Evolutionary conservation across 2,797 vertebrate genomes (phyloP).

Genomic region (Spondyliosoma cantharus): DNA sequence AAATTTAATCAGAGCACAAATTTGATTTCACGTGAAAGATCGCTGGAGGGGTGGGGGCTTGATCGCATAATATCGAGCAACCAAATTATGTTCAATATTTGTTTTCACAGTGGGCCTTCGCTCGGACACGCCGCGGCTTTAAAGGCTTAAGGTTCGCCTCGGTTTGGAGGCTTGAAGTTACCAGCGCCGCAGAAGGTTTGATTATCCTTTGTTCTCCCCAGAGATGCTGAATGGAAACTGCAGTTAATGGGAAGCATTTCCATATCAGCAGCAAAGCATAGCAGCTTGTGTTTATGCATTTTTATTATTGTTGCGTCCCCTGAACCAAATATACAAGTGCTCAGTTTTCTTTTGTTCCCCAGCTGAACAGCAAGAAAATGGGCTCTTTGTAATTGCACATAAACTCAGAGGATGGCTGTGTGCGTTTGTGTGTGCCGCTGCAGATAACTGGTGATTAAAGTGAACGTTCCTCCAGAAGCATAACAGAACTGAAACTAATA

Average conservation of each 20-base stretch:
- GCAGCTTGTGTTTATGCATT: constrained; percentile 76
- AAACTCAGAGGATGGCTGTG: constrained; percentile 71
- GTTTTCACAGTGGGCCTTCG: constrained; percentile 65
- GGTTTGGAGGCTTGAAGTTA: constrained; percentile 67
- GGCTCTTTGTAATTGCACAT: constrained; percentile 76
- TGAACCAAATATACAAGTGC: constrained; percentile 73
- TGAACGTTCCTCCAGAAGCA: constrained; percentile 65
- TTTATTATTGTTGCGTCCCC: constrained; percentile 70
- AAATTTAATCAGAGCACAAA: constrained; percentile 85
- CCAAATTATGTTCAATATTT: constrained; percentile 76
- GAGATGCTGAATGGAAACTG: constrained; percentile 73
- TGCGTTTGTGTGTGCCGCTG: constrained; percentile 63
- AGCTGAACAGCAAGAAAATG: constrained; percentile 71
- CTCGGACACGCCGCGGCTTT: constrained; percentile 69
- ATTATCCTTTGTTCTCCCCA: constrained; percentile 77
- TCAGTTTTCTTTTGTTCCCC: constrained; percentile 75
- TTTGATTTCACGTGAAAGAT: constrained; percentile 82
- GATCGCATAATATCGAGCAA: constrained; percentile 68
- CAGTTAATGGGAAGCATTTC: constrained; percentile 76
- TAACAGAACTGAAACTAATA: constrained; percentile 76
- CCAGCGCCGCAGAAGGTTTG: constrained; percentile 62
- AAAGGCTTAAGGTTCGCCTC: constrained; percentile 63
- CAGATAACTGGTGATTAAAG: constrained; percentile 78
- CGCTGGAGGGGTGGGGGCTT: constrained; percentile 68
- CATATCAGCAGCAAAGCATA: constrained; percentile 76